These are phyloP conservation scores for Hymenochirus boettgeri DNA, from an alignment of 2,113 vertebrate genomes.

Conservation along the genomic window DNA sequence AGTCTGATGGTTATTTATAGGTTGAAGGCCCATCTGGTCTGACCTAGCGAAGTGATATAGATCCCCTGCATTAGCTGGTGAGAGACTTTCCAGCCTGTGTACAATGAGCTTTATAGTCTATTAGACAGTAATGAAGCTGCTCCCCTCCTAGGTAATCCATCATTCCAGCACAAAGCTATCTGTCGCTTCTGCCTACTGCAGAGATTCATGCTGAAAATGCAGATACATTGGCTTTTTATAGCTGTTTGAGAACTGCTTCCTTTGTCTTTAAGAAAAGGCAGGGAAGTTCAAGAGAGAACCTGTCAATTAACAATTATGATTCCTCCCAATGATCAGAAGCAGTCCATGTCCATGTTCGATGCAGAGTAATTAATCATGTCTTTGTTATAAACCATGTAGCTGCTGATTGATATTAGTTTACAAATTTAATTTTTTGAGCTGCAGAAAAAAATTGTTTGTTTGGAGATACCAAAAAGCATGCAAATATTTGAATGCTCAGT, in stretches of 20 bases:
- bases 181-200: conserved; percentile 8
- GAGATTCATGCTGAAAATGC: neutral
- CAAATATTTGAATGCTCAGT: neutral
- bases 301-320: conserved; percentile 1
- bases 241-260: neutral
- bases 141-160: conserved; percentile 28
- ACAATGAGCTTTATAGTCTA: neutral
- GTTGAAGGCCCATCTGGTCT: neutral
- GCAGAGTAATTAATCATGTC: neutral
- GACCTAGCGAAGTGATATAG: neutral
- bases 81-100: neutral
- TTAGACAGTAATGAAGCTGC: conserved; percentile 29
- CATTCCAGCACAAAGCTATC: conserved; percentile 32
- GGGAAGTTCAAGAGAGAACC: neutral
- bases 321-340: neutral
- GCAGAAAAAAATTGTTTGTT: neutral
- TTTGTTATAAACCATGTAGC: neutral
- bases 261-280: neutral
- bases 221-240: conserved; percentile 10
- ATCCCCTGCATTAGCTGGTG: neutral
- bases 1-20: neutral
- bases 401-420: neutral
- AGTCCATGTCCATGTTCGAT: neutral
- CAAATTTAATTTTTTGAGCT: neutral
- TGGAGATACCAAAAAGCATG: neutral